Evolutionary conservation across 2,113 vertebrate genomes (phyloP).

Genomic region (Phylloscopus trochiloides): DNA sequence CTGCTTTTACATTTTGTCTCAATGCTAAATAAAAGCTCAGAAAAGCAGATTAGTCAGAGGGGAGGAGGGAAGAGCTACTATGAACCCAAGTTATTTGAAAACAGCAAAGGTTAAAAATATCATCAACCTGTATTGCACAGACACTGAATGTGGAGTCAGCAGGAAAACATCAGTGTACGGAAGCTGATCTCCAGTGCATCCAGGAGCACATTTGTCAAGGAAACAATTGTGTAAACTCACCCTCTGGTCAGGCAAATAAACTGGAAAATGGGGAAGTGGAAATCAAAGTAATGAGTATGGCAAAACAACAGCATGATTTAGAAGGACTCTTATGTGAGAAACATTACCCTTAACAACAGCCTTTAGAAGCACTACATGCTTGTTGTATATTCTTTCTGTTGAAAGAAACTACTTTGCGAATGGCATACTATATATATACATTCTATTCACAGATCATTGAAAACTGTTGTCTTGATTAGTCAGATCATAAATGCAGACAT

Average conservation of each 20-base stretch:
- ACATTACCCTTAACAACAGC: neutral
- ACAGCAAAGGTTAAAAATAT: slow-evolving; percentile 43
- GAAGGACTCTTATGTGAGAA: neutral
- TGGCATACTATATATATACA: neutral
- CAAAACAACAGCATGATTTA: slow-evolving; percentile 41
- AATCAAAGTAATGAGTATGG: slow-evolving; percentile 33
- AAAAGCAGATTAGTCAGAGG: neutral
- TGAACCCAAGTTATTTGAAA: slow-evolving; percentile 12
- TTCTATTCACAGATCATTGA: neutral
- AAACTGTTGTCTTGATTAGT: neutral
- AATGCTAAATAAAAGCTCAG: neutral
- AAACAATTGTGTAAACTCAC: slow-evolving; percentile 58
- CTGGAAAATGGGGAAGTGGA: slow-evolving; percentile 34
- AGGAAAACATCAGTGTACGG: neutral
- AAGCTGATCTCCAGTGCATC: slow-evolving; percentile 58
- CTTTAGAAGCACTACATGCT: neutral
- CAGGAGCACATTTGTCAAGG: slow-evolving; percentile 40
- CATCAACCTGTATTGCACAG: slow-evolving; percentile 24
- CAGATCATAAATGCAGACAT: neutral
- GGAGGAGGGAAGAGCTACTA: neutral
- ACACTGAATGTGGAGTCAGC: slow-evolving; percentile 36
- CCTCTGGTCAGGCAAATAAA: slow-evolving; percentile 55
- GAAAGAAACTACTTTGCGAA: neutral
- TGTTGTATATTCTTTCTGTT: neutral
- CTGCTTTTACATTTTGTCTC: neutral